Conservation (phyloP, 2,797 vertebrate genomes). For the Triplophysa bombifrons region DNA sequence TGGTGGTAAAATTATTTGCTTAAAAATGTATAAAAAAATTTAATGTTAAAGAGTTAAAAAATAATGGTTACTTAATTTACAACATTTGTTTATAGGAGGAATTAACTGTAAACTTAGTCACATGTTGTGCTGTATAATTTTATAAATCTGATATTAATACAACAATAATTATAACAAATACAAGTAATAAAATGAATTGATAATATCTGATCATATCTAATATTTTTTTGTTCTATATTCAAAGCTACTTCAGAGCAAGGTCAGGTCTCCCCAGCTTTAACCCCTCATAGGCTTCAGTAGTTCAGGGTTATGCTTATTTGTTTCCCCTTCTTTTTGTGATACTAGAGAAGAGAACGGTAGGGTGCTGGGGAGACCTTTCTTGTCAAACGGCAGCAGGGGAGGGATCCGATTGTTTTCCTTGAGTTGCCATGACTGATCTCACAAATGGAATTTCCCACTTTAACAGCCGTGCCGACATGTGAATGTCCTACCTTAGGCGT, state of each 20-base stretch:
- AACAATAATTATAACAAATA: too few relatives aligned
- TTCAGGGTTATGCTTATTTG: background rate
- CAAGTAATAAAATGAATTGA: too few relatives aligned
- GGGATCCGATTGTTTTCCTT: slow-evolving; percentile 21
- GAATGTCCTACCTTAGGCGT: background rate
- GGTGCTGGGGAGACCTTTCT: slow-evolving; percentile 12
- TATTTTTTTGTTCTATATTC: background rate
- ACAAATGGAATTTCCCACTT: slow-evolving; percentile 7
- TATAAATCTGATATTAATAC: too few relatives aligned
- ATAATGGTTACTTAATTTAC: too few relatives aligned
- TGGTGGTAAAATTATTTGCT: too few relatives aligned
- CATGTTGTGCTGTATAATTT: too few relatives aligned
- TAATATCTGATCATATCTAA: background rate
- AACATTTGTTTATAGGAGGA: too few relatives aligned
- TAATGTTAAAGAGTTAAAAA: too few relatives aligned
- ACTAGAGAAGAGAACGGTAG: background rate
- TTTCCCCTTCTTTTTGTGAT: slow-evolving; percentile 7
- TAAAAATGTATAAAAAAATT: too few relatives aligned
- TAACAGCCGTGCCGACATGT: background rate
- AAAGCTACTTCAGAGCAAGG: background rate
- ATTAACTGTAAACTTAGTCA: too few relatives aligned
- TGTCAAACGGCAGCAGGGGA: slow-evolving; percentile 18
- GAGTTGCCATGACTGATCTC: slow-evolving; percentile 59
- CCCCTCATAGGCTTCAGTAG: slow-evolving; percentile 4
- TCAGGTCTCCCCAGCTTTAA: background rate